These are phyloP conservation scores for Actias luna DNA, from an alignment of 2,888 invertebrate species.

Conservation along the genomic window DNA sequence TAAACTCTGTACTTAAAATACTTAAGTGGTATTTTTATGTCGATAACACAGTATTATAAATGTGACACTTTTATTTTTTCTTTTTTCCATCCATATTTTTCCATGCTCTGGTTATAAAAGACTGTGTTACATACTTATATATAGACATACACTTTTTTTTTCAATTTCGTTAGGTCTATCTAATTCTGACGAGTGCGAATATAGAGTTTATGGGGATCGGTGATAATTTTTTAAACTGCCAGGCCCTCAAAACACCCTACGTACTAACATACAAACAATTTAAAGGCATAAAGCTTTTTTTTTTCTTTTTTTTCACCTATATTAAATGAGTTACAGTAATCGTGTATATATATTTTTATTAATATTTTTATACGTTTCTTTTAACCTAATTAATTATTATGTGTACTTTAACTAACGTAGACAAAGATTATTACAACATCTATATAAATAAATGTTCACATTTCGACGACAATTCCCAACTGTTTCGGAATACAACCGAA, in stretches of 20 bases:
- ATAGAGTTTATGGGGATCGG: constrained; percentile 54
- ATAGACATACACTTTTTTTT: constrained; percentile 55
- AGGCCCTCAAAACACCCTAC: constrained; percentile 63
- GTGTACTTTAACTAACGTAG: constrained; percentile 78
- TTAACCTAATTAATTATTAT: constrained; percentile 66
- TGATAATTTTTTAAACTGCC: constrained; percentile 60
- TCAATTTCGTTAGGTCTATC: constrained; percentile 65
- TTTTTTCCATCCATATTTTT: constrained; percentile 22
- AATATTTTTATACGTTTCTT: constrained; percentile 72
- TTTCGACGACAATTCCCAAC: constrained; percentile 26
- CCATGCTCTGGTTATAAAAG: constrained; percentile 27
- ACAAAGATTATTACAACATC: constrained; percentile 78
- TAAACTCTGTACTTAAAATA: constrained; percentile 62
- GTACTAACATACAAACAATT: constrained; percentile 76
- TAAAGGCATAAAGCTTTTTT: constrained; percentile 79
- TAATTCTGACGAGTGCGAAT: constrained; percentile 72
- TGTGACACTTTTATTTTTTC: constrained; percentile 5
- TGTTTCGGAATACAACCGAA: constrained; percentile 9
- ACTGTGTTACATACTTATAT: constrained; percentile 48
- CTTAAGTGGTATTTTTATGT: constrained; percentile 66
- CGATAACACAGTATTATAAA: constrained; percentile 41
- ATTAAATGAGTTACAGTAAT: constrained; percentile 74
- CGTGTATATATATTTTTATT: constrained; percentile 82
- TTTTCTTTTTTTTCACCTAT: constrained; percentile 64
- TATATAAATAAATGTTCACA: constrained; percentile 54